Conservation (phyloP, 2,888 invertebrate genomes). For the Amphipoea lucens region DNA sequence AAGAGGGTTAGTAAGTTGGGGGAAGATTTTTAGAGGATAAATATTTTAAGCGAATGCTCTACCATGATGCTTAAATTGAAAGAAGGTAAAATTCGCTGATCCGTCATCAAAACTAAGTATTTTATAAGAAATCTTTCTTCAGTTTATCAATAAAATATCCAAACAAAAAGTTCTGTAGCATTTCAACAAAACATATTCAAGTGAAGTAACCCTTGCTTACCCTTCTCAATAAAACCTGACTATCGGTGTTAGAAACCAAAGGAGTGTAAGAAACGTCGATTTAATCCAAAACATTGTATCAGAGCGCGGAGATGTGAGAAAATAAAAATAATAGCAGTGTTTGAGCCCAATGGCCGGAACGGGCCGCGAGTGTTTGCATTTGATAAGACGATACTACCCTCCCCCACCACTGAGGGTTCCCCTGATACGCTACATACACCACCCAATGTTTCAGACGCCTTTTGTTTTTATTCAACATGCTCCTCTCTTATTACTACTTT, state of each 20-base stretch:
- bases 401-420: constrained; percentile 67
- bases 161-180: constrained; percentile 21
- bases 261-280: constrained; percentile 73
- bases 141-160: constrained; percentile 18
- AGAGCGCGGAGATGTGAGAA: constrained; percentile 77
- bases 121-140: background rate
- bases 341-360: constrained; percentile 87
- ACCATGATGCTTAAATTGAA: background rate
- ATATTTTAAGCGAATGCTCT: background rate
- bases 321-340: constrained; percentile 86
- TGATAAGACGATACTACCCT: constrained; percentile 82
- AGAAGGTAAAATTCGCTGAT: background rate
- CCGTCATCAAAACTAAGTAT: background rate
- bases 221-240: constrained; percentile 69
- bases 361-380: constrained; percentile 87
- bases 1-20: constrained; percentile 2
- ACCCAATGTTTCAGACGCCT: constrained; percentile 57
- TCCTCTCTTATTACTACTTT: constrained; percentile 19
- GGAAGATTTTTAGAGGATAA: background rate
- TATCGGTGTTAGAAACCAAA: constrained; percentile 69
- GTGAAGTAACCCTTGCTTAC: constrained; percentile 56
- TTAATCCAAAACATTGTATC: constrained; percentile 75
- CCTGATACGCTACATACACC: constrained; percentile 65
- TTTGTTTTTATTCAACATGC: constrained; percentile 61
- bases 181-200: constrained; percentile 55